These are phyloP conservation scores for Phengaris alcon DNA, from an alignment of 2,888 invertebrate species.

Conservation along the genomic window DNA sequence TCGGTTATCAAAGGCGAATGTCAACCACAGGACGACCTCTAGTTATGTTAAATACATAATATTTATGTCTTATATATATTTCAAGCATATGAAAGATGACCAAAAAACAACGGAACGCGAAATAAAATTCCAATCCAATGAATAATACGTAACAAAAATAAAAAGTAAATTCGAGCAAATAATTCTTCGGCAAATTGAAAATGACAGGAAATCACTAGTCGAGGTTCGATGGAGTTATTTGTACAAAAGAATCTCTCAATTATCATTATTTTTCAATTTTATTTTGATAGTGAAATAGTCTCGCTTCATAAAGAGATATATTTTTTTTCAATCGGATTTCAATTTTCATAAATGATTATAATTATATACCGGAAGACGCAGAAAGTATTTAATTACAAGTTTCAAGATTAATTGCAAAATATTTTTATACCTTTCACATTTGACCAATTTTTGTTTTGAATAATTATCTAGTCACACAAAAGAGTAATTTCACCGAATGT, in stretches of 20 bases:
- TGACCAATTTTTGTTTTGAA: constrained; percentile 25
- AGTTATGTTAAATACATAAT: no score
- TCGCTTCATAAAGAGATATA: not conserved
- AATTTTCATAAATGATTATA: not conserved
- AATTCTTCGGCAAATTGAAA: constrained; percentile 6
- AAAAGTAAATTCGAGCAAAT: constrained; percentile 5
- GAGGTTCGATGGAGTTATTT: not conserved
- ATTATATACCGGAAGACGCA: constrained; percentile 2
- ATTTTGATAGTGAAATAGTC: not conserved
- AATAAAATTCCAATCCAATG: not conserved
- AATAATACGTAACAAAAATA: not conserved
- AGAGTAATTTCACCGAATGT: constrained; percentile 32
- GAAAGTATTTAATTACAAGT: constrained; percentile 14
- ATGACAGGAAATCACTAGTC: constrained; percentile 4
- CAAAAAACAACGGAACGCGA: not conserved
- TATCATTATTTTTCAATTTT: constrained; percentile 4
- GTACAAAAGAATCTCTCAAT: constrained; percentile 17
- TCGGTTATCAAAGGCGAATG: no score
- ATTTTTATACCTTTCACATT: constrained; percentile 26
- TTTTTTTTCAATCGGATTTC: not conserved
- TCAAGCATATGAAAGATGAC: not conserved
- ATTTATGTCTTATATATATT: not conserved
- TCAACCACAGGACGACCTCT: no score
- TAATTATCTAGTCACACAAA: constrained; percentile 22
- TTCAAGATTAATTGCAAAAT: constrained; percentile 10